Evolutionary conservation across 2,113 vertebrate genomes (phyloP).

Genomic region (Nibea albiflora): DNA sequence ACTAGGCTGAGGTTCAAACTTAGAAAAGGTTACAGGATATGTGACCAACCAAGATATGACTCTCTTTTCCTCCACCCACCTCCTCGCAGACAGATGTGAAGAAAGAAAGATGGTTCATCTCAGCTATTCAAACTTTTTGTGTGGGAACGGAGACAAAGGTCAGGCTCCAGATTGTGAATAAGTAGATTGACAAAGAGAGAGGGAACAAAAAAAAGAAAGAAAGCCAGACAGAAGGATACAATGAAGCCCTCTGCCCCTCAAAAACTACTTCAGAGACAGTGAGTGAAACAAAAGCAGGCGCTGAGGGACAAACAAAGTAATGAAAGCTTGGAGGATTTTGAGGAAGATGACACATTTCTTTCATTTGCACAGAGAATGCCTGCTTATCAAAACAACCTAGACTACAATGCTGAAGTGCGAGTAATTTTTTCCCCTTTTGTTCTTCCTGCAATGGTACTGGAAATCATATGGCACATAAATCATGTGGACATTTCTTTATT

Average conservation of each 20-base stretch:
- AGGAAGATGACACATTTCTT: constrained; percentile 73
- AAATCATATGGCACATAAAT: constrained; percentile 73
- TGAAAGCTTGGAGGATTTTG: constrained; percentile 50
- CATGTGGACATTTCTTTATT: constrained; percentile 67
- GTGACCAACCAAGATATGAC: not conserved
- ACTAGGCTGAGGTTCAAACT: not conserved
- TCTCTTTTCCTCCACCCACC: not conserved
- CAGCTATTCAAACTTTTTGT: constrained; percentile 4
- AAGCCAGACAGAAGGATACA: constrained; percentile 39
- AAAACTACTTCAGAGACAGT: constrained; percentile 54
- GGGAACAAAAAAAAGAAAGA: constrained; percentile 16
- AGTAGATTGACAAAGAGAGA: constrained; percentile 47
- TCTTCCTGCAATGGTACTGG: constrained; percentile 43
- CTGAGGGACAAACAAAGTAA: constrained; percentile 65
- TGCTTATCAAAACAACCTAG: constrained; percentile 65
- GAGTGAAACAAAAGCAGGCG: constrained; percentile 70
- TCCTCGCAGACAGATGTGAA: not conserved
- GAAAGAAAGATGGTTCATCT: constrained; percentile 11
- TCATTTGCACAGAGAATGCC: constrained; percentile 57
- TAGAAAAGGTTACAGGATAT: not conserved
- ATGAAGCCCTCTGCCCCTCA: constrained; percentile 53
- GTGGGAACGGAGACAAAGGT: constrained; percentile 53
- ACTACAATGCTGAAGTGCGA: constrained; percentile 38
- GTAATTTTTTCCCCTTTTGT: constrained; percentile 59
- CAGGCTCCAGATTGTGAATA: constrained; percentile 48